A percentile compares a stretch with the other conserved stretches of the same genome.
Evolutionary conservation across 2,113 vertebrate species (phyloP).

Genomic region (Chaetops frenatus): DNA sequence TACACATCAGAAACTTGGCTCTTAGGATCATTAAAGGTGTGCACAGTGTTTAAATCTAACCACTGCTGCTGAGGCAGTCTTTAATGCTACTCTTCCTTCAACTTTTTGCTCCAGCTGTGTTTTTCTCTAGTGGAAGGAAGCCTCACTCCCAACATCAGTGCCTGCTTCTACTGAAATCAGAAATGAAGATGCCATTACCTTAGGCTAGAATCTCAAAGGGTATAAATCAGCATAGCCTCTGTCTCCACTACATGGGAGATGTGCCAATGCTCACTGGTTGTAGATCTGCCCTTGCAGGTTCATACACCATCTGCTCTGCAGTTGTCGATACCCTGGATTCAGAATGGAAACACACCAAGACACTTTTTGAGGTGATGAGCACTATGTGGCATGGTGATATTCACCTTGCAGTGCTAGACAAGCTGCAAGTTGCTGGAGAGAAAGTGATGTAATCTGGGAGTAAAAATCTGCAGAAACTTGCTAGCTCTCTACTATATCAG

Average conservation of each 20-base stretch:
- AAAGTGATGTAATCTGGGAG: constrained; percentile 23
- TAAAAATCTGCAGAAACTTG: constrained; percentile 30
- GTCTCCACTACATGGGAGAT: background rate
- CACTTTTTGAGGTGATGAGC: background rate
- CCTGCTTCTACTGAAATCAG: background rate
- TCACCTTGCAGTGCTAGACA: background rate
- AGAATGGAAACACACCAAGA: background rate
- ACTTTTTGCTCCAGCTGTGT: background rate
- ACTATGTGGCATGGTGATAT: background rate
- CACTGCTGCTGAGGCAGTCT: background rate
- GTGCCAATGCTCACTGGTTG: background rate
- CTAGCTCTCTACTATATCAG: background rate
- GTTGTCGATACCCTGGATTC: background rate
- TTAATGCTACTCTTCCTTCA: background rate
- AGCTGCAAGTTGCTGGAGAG: background rate
- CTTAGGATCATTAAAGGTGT: background rate
- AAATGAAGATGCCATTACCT: background rate
- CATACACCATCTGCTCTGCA: background rate
- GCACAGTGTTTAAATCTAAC: background rate
- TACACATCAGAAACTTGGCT: background rate
- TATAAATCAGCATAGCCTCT: background rate
- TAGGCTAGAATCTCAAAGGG: background rate
- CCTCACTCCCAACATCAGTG: background rate
- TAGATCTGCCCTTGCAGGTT: background rate
- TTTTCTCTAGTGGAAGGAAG: background rate